Percentiles rank a stretch among this genome's conserved stretches.
Conservation (phyloP, 2,113 vertebrate genomes). For the Phrynosoma platyrhinos region DNA sequence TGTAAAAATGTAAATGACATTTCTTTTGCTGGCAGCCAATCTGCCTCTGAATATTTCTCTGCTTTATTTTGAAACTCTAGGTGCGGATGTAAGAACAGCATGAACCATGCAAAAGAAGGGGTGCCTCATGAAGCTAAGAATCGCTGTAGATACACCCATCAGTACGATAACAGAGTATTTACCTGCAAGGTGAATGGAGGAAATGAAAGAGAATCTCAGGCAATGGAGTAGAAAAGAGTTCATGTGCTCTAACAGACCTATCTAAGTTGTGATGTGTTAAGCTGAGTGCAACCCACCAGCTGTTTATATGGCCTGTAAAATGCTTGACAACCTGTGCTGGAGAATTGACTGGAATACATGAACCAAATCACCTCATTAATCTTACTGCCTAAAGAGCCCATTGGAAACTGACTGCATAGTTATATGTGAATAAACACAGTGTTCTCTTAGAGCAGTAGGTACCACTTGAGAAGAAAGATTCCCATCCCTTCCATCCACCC, state of each 20-base stretch:
- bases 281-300: neutral
- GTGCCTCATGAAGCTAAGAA: slow-evolving; percentile 90
- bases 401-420: neutral
- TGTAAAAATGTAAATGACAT: neutral
- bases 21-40: neutral
- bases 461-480: neutral
- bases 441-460: neutral
- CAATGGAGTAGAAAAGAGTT: neutral
- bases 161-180: slow-evolving; percentile 95
- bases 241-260: neutral
- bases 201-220: neutral
- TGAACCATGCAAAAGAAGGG: slow-evolving; percentile 96
- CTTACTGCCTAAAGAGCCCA: neutral
- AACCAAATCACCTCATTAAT: neutral
- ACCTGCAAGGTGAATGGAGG: slow-evolving; percentile 90
- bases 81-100: slow-evolving; percentile 95
- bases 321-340: neutral
- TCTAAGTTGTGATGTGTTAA: neutral
- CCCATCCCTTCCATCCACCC: neutral
- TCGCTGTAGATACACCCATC: slow-evolving; percentile 94
- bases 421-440: neutral
- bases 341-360: neutral
- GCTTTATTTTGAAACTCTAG: slow-evolving; percentile 73
- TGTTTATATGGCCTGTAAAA: neutral
- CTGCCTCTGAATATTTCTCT: slow-evolving; percentile 13